A percentile compares a stretch with the other conserved stretches of the same genome.
These are phyloP conservation scores for Rhagoletis zephyria DNA, from an alignment of 1,140 invertebrate species.

Conservation along the genomic window DNA sequence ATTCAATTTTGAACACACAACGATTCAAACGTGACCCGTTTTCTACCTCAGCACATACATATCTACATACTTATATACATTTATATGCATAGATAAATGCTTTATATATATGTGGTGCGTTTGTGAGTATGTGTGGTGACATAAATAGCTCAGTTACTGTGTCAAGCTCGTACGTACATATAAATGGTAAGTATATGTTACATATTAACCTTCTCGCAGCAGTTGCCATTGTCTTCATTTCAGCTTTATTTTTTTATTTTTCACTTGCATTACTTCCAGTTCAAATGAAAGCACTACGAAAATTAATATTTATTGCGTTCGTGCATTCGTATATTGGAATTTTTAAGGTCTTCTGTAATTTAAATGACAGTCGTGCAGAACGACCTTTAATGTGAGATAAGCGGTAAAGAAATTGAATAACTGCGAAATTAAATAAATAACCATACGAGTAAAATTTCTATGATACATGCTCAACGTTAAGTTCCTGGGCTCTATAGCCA, in stretches of 20 bases:
- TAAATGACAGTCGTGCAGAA: background rate
- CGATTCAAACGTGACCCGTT: constrained; percentile 19
- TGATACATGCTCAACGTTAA: no score
- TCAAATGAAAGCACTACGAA: background rate
- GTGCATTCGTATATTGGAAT: background rate
- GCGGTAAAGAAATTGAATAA: no score
- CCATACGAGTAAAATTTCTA: no score
- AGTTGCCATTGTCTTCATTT: background rate
- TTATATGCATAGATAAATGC: background rate
- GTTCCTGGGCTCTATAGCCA: no score
- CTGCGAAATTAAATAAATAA: no score
- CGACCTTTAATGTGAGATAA: background rate
- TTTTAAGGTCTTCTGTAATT: background rate
- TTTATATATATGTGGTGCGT: background rate
- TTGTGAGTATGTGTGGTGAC: background rate
- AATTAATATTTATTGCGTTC: constrained; percentile 16
- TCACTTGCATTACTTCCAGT: background rate
- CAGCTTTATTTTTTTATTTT: background rate
- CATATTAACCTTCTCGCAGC: background rate
- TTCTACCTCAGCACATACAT: constrained; percentile 1
- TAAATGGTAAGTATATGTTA: background rate
- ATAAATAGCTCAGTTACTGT: constrained; percentile 43
- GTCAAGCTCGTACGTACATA: background rate
- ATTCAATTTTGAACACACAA: constrained; percentile 47
- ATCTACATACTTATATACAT: background rate